phyloP scores from a whole-genome alignment of 2,888 invertebrate genomes.

The Xylota sylvarum region DNA sequence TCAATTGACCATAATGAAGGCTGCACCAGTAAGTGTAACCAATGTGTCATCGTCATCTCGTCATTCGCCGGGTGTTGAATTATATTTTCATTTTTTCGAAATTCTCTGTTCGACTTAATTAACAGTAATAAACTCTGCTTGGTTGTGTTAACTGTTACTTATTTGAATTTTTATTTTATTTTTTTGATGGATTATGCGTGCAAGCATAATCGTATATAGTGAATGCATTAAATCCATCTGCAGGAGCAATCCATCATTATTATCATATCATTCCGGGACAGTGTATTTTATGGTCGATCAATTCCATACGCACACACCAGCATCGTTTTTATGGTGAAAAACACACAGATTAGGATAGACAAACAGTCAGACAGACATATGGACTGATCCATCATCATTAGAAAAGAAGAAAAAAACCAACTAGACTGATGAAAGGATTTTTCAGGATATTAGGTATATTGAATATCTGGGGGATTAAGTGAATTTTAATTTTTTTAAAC shows the following conservation, averaged over 20 bases:
- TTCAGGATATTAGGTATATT: slow-evolving; percentile 4
- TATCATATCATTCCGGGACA: slow-evolving; percentile 41
- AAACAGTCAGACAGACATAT: slow-evolving; percentile 25
- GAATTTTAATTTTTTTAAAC: slow-evolving; percentile 56
- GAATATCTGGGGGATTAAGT: slow-evolving; percentile 28
- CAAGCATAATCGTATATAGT: slow-evolving; percentile 35
- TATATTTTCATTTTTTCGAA: slow-evolving; percentile 14
- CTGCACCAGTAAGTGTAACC: slow-evolving; percentile 18
- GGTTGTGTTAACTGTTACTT: neutral
- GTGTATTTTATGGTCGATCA: slow-evolving; percentile 53
- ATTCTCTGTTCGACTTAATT: slow-evolving; percentile 40
- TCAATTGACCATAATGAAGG: slow-evolving; percentile 67
- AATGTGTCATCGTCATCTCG: slow-evolving; percentile 57
- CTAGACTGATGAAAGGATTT: slow-evolving; percentile 48
- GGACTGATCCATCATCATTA: slow-evolving; percentile 69
- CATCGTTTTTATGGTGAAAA: neutral
- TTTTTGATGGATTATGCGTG: slow-evolving; percentile 60
- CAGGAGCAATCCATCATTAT: slow-evolving; percentile 67
- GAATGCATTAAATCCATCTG: slow-evolving; percentile 49
- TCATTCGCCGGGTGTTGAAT: slow-evolving; percentile 60
- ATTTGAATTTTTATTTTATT: slow-evolving; percentile 47
- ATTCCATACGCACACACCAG: slow-evolving; percentile 7
- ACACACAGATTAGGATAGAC: slow-evolving; percentile 9
- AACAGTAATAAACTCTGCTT: slow-evolving; percentile 22
- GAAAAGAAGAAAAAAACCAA: slow-evolving; percentile 9